Evolutionary conservation across 1,140 invertebrate species (phyloP).

Genomic region (Pseudoatta argentina): DNA sequence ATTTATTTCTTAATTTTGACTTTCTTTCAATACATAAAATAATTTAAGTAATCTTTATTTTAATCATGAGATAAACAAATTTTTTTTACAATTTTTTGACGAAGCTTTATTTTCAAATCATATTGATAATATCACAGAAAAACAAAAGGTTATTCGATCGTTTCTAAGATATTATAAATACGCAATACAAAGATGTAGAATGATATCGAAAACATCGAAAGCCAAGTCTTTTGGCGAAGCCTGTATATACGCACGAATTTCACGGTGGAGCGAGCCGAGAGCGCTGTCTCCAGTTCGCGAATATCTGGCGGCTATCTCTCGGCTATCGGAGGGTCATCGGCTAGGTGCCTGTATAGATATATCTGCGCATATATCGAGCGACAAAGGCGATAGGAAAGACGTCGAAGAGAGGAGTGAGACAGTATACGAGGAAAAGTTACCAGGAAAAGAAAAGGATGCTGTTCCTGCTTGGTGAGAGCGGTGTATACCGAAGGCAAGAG

Average conservation of each 20-base stretch:
- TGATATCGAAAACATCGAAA: constrained; percentile 13
- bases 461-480: constrained; percentile 48
- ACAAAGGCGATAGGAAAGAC: constrained; percentile 26
- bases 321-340: constrained; percentile 81
- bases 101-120: background rate
- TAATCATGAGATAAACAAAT: background rate
- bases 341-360: constrained; percentile 72
- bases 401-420: constrained; percentile 9
- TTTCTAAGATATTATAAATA: background rate
- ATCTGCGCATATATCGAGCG: constrained; percentile 64
- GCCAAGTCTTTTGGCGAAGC: constrained; percentile 67
- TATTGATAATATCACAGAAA: background rate
- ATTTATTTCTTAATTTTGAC: no score
- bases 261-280: constrained; percentile 68
- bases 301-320: constrained; percentile 81
- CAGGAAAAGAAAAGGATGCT: constrained; percentile 31
- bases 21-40: constrained; percentile 24
- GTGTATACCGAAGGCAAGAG: constrained; percentile 30
- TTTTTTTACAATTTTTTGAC: background rate
- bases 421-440: constrained; percentile 63
- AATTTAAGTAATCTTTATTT: constrained; percentile 50
- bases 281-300: constrained; percentile 79
- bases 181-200: no score
- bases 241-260: constrained; percentile 78
- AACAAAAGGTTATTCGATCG: background rate